Evolutionary conservation across 2,797 vertebrate genomes (phyloP), one percentile per base, ranked within the genome.

Genomic region (Siniperca undulata): DNA sequence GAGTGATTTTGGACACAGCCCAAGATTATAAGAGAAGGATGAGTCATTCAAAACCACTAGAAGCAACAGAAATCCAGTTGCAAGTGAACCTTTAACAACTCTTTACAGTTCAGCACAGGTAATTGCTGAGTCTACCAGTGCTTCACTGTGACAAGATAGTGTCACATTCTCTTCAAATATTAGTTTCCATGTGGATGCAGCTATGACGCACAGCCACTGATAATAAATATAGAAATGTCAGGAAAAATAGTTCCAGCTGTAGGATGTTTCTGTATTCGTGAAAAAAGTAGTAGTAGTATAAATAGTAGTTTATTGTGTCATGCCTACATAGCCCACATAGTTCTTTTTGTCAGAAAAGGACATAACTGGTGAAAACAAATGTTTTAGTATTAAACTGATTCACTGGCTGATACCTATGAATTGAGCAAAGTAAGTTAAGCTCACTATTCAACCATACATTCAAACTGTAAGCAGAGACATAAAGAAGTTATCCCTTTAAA

Each of bases 401-500:
- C 17, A 50, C 3, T 11, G 44, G 20, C 6, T 61, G 36, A 61
- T 55, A 30, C 13, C 11, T 2, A 6, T 36, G 19, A 68, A 58
- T 4, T 38, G 7, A 58, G 60, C 0, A 36, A 74, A 71, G 22
- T 14, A 67, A 52, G 17, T 40, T 42, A 14, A 70, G 71, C 30
- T 72, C 17, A 24, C 13, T 30, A 62, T 64, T 79, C 8, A 38
- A 50, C 6, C 30, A 77, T 42, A 44, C 20, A 24, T 77, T 76
- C 67, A 85, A 82, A 83, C 56, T 83, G 64, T 44, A 30, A 85
- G 77, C 59, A 58, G 74, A 83, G 56, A 76, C 36, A 73, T 22
- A 16, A 82, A 77, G 36, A 40, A 27, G 17, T 62, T 24, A 42
- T 38, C 30, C 58, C 4, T 52, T 74, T 19, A 78, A 52, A 55